Evolutionary conservation across 1,140 invertebrate genomes (phyloP), one percentile per base, ranked within the genome.

Genomic region (Matsumurasca onukii): DNA sequence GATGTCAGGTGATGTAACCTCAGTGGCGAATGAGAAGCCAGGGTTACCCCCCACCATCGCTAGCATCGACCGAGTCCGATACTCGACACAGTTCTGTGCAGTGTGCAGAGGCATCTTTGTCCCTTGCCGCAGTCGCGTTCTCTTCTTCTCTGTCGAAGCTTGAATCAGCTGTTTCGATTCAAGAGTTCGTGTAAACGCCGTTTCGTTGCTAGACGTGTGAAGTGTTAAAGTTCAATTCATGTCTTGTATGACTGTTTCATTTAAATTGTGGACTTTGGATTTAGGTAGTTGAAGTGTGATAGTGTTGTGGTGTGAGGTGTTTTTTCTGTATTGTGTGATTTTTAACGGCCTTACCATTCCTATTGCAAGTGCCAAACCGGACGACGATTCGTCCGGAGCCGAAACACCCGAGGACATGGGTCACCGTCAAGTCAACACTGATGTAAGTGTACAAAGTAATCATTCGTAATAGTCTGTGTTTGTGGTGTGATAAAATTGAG

Each of bases 351-450:
- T 68, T 65, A 73, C 24, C 22, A 73, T 78, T 79, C 78, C 77
- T 67, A 76, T 79, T 76, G 77, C 77, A 48, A 75, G 76, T 71
- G 66, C 70, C 70, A 67, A 57, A 69, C 30, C 31, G 24, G 24
- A 59, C 29, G 22, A 15, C 31, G 31, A 62, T 15, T 73, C 70
- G 73, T 78, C 77, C 68, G 78, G 76, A 76, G 80, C 79, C 72
- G 78, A 74, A 74, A 82, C 76, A 68, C 74, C 74, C 3, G 73
- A 73, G 66, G 70, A 71, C 24, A 85, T 85, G 83, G 83, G 83
- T 74, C 83, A 85, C 25, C 34, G 17, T 17, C 55, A 59, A 24
- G 22, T 12, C 13, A 13, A 13, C 24, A 13, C 12, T 5, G 25
- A 59, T 29, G 55, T 59, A n/a, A 39, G 34, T 39, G 34, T 39